These are phyloP conservation scores for Euzophera pinguis DNA, from an alignment of 2,888 invertebrate species.

Conservation along the genomic window DNA sequence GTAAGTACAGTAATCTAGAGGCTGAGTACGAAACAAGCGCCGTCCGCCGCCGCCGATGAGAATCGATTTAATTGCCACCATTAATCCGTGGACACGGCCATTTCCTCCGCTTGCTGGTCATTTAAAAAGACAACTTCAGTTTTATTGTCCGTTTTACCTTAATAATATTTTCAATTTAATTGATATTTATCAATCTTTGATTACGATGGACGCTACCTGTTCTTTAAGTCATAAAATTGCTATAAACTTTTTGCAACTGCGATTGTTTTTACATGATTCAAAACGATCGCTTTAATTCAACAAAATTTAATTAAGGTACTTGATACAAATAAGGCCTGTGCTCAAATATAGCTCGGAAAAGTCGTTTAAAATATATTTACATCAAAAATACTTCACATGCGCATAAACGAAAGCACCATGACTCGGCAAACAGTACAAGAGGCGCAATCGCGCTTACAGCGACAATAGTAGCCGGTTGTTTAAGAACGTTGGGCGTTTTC, in stretches of 20 bases:
- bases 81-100: slow-evolving; percentile 50
- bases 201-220: slow-evolving; percentile 1
- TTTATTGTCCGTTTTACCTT: slow-evolving; percentile 18
- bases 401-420: too few relatives aligned
- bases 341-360: too few relatives aligned
- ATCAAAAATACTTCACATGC: too few relatives aligned
- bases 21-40: slow-evolving; percentile 24
- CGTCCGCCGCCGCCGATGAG: slow-evolving; percentile 34
- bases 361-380: too few relatives aligned
- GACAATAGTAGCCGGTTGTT: too few relatives aligned
- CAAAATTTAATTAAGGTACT: neutral
- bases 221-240: slow-evolving; percentile 4
- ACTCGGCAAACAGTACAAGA: too few relatives aligned
- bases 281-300: neutral
- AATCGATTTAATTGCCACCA: slow-evolving; percentile 61
- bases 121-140: slow-evolving; percentile 26
- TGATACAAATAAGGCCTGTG: too few relatives aligned
- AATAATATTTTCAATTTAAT: slow-evolving; percentile 14
- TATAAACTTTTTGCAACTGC: slow-evolving; percentile 8
- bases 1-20: slow-evolving; percentile 9
- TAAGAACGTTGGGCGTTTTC: too few relatives aligned
- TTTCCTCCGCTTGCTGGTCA: slow-evolving; percentile 38
- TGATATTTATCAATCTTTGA: slow-evolving; percentile 14
- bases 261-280: neutral
- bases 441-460: too few relatives aligned